Base-by-base conservation (phyloP, 2,888 invertebrate genomes). In the Erebia palarica region DNA sequence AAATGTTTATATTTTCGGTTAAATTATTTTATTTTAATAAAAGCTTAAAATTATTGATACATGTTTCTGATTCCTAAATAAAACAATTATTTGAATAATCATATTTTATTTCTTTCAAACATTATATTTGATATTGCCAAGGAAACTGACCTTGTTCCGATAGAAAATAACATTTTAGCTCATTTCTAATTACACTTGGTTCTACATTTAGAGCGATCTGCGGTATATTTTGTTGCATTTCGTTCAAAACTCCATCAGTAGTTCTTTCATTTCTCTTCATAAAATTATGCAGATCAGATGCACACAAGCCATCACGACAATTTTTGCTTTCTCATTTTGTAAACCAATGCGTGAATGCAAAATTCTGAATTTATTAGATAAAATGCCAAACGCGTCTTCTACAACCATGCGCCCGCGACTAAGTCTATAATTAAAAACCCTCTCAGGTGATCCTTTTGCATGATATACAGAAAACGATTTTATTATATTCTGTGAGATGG, bases 401-500 rank as follows among this genome's bases (percentile, higher is more conserved):
- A 51, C 51, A 21, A 21, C 21, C 21, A 21, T 21, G 21, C 10
- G 44, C 44, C 44, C 44, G 7, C 44, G 44, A 44, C 44, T 44
- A 44, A 44, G 7, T 44, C 44, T 44, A 10, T 44, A 44, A 44
- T 44, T 44, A 44, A 9, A 44, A 44, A 44, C 44, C 58, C 74
- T 75, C 73, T 44, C 44, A 9, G 44, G 44, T 44, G 44, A 44
- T 44, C 44, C 44, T 44, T 44, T 44, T 44, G 44, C 44, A 44
- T 44, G 44, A 44, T 44, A 9, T 44, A 2, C 44, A 9, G 44
- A 44, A 44, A 44, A 44, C 10, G 44, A 4, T 44, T 44, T 44
- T 10, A 44, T 44, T 9, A 44, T 44, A 44, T 44, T 44, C 10
- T 44, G 44, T 44, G 44, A 44, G 9, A 78, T 72, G 47, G 78